These are phyloP conservation scores for Dicyrtomina minuta DNA, from an alignment of 2,888 invertebrate species.

Conservation along the genomic window DNA sequence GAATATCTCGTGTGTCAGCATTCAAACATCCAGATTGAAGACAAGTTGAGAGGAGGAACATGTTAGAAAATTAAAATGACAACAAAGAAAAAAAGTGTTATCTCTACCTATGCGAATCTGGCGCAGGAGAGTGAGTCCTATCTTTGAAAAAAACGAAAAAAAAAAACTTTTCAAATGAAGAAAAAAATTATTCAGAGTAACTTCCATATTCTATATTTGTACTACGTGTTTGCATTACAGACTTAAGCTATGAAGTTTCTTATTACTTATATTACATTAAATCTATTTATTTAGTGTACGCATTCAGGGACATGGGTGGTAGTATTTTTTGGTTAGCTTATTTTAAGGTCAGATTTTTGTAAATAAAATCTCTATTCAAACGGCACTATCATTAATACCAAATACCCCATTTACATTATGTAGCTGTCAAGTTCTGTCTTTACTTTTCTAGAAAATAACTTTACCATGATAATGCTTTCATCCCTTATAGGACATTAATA, in stretches of 20 bases:
- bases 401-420: too few relatives aligned
- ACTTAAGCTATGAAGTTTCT: neutral
- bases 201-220: constrained; percentile 30
- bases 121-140: neutral
- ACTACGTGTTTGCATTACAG: constrained; percentile 26
- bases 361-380: constrained; percentile 10
- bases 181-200: constrained; percentile 22
- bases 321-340: constrained; percentile 25
- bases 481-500: constrained; percentile 1
- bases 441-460: neutral
- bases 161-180: constrained; percentile 7
- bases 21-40: constrained; percentile 16
- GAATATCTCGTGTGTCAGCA: constrained; percentile 27
- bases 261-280: neutral
- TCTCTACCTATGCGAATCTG: constrained; percentile 4
- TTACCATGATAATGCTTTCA: neutral
- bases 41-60: constrained; percentile 16
- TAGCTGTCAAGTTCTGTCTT: too few relatives aligned
- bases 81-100: neutral
- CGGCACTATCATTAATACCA: too few relatives aligned
- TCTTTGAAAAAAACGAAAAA: neutral
- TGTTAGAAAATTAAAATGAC: too few relatives aligned
- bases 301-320: constrained; percentile 22
- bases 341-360: constrained; percentile 16
- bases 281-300: constrained; percentile 13